Evolutionary conservation across 2,113 vertebrate species (phyloP), one percentile per base, ranked within the genome.

Genomic region (Rallus limicola): DNA sequence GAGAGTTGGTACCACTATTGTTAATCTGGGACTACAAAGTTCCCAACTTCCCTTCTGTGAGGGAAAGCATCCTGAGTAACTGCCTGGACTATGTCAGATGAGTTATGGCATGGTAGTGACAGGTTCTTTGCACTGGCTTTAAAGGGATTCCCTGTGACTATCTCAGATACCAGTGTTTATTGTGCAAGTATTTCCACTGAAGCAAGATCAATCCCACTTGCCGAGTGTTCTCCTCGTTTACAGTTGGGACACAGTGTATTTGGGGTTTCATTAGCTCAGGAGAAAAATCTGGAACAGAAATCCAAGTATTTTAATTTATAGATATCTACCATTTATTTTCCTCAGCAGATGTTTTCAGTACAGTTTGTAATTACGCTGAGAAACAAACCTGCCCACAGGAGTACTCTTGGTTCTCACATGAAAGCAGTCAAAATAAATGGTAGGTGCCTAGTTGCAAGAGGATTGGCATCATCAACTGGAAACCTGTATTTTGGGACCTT

Each of bases 121-220:
- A 46, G 52, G 36, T 93, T 33, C 58, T 79, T 53, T 65, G 55
- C n/a, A 1, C 68, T 83, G 63, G 50, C 40, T 86, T 2, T 67
- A 46, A 63, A 93, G 86, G 92, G 68, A 38, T 90, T 97, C 91
- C 91, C 86, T 40, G 60, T 75, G 83, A 90, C 65, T 86, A 67
- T 81, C 72, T 56, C 31, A 4, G 68, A 63, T 88, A 63, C 6
- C 12, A 70, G 36, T 34, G 42, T 91, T 82, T 76, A 2, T 29
- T 29, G 82, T 90, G 70, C 59, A 82, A 82, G 84, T 93, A 28
- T 26, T 44, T 50, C 71, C 38, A 80, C 29, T 62, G 76, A 74
- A 91, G 53, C 10, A 56, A 84, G 91, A 46, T 69, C 14, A 67
- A 91, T 92, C 34, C 86, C 58, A 20, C n/a, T 92, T 62, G 17